Percentiles rank a stretch among this genome's conserved stretches.
phyloP scores from a whole-genome alignment of 2,113 vertebrate genomes.

The Calonectris borealis region DNA sequence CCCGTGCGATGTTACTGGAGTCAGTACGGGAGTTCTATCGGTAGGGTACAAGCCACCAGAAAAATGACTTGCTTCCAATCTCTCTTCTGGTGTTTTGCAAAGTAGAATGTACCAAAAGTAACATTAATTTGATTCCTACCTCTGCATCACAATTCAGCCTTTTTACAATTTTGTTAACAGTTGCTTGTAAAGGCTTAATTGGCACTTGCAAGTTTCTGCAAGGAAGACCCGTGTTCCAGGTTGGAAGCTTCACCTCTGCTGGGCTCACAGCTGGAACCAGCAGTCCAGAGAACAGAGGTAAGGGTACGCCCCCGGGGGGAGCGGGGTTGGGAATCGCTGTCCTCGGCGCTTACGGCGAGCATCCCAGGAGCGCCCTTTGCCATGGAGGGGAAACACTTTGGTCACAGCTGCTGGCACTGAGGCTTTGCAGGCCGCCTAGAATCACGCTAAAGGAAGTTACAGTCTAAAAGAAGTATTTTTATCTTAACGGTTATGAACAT shows the following conservation, averaged over 20 bases:
- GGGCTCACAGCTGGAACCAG: not conserved
- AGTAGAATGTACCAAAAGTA: not conserved
- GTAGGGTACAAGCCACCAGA: not conserved
- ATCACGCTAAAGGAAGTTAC: not conserved
- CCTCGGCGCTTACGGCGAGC: rapidly evolving
- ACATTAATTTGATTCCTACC: not conserved
- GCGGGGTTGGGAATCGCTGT: not conserved
- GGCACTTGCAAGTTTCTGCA: not conserved
- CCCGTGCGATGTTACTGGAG: rapidly evolving
- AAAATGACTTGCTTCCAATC: not conserved
- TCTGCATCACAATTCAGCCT: not conserved
- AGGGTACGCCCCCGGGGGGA: rapidly evolving
- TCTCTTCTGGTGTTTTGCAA: not conserved
- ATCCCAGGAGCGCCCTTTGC: not conserved
- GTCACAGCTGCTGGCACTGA: not conserved
- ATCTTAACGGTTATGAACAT: slow-evolving; percentile 44
- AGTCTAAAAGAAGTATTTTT: slow-evolving; percentile 10
- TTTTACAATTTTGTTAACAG: not conserved
- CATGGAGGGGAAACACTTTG: not conserved
- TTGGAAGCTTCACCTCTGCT: not conserved
- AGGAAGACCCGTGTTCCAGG: not conserved
- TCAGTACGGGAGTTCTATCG: not conserved
- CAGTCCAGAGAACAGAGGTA: not conserved
- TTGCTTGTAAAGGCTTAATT: not conserved
- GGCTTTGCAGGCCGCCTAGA: not conserved